Evolutionary conservation across 2,797 vertebrate species (phyloP).

Genomic region (Lagocephalus sceleratus): DNA sequence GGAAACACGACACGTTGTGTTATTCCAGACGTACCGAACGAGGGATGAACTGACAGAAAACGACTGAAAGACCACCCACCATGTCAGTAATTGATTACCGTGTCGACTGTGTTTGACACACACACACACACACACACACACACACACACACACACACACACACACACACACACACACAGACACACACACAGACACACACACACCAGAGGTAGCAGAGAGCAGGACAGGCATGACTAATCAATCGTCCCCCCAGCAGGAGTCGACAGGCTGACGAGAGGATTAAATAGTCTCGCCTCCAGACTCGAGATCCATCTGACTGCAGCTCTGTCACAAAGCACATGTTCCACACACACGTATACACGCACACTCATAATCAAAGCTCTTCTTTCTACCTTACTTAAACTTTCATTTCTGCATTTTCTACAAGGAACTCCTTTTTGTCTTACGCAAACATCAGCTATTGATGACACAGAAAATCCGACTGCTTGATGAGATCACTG

Average conservation of each 20-base stretch:
- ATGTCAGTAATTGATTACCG: constrained; percentile 42
- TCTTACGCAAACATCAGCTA: background rate
- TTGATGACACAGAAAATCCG: no score
- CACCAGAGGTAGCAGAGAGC: constrained; percentile 36
- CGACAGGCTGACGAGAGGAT: constrained; percentile 47
- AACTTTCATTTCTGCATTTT: background rate
- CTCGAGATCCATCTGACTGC: constrained; percentile 16
- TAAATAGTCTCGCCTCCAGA: constrained; percentile 43
- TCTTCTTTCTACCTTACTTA: background rate
- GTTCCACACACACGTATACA: background rate
- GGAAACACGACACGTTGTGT: constrained; percentile 6
- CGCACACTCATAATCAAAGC: background rate
- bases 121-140: constrained; percentile 2
- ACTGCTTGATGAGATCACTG: no score
- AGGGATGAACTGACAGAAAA: background rate
- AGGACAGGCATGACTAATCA: constrained; percentile 63
- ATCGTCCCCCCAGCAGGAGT: constrained; percentile 46
- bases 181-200: background rate
- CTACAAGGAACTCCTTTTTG: background rate
- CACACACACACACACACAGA: background rate
- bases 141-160: constrained; percentile 1
- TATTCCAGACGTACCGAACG: background rate
- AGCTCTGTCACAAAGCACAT: background rate
- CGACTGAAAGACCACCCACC: constrained; percentile 36
- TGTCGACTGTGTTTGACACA: constrained; percentile 47